Conservation (phyloP, 2,113 vertebrate species). For the Cynopterus brachyotis region DNA sequence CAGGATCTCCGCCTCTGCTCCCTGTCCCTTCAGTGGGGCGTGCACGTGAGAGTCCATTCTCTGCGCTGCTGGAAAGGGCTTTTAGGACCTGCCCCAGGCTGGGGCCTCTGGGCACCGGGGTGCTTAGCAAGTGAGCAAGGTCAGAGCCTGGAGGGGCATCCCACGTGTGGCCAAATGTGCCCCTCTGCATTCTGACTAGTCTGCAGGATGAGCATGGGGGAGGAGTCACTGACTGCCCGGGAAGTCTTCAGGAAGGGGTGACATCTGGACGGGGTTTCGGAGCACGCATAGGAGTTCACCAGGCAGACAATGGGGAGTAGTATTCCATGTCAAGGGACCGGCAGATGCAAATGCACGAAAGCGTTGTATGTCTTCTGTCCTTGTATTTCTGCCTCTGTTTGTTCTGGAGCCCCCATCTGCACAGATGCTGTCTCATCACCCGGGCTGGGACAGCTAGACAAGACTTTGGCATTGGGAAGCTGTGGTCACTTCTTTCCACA, state of each 20-base stretch:
- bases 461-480: neutral
- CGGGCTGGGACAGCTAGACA: neutral
- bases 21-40: neutral
- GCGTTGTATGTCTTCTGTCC: neutral
- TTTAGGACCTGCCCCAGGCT: neutral
- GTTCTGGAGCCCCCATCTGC: neutral
- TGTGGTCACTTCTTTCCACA: neutral
- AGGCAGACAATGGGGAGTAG: neutral
- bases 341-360: neutral
- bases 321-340: neutral
- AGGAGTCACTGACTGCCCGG: neutral
- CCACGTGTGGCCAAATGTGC: neutral
- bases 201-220: rapidly evolving
- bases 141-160: neutral
- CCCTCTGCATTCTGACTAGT: neutral
- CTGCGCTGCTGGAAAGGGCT: neutral
- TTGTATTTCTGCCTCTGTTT: neutral
- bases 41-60: rapidly evolving
- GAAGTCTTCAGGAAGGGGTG: neutral
- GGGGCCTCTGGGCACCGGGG: neutral
- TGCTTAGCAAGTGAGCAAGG: neutral
- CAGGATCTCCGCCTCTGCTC: neutral
- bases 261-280: neutral
- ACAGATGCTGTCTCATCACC: neutral
- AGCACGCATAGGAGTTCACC: neutral